Base-by-base conservation (phyloP, 2,888 invertebrate genomes). In the Dryadula phaetusa region DNA sequence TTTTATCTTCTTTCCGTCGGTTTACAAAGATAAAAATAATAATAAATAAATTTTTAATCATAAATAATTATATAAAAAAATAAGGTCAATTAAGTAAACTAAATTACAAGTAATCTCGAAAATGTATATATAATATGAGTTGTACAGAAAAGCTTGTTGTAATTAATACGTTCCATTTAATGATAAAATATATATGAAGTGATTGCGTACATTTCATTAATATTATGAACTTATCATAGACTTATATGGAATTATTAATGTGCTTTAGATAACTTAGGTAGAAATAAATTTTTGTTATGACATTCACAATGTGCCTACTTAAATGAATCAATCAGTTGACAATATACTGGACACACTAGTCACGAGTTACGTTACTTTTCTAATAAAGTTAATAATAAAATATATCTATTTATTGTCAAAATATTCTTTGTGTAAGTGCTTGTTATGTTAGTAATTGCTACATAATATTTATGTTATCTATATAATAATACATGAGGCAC, bases 171-270 rank as follows among this genome's bases (percentile, higher is more conserved):
- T 40, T 69, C 14, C 10, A 46, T 46, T 60, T 32, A 32, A 32
- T 63, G 52, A 40, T 69, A 53, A 66, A 54, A 62, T 63, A 20
- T 60, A 60, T 52, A 69, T 52, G 28, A 69, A 40, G 52, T 53
- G 47, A 62, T 47, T 69, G 47, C 60, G 34, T 49, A 10, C 28
- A 60, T 10, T 44, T n/a, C 12, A 37, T 62, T 49, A 34, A 20
- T 54, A 32, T 32, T 32, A 8, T 7, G 7, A 32, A 7, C 2
- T 40, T 52, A 22, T 44, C 7, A 42, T 7, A n/a, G 56, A 40
- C 25, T 12, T 44, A 60, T 44, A 60, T 44, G 60, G 44, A 18
- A 14, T 60, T 28, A 60, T 60, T 60, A 44, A 44, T 60, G 25
- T 40, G 18, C 1, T 18, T 16, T 14, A 22, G 8, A 58, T 44